Base-by-base conservation (phyloP, 2,797 vertebrate species). In the Sebastolobus alascanus region DNA sequence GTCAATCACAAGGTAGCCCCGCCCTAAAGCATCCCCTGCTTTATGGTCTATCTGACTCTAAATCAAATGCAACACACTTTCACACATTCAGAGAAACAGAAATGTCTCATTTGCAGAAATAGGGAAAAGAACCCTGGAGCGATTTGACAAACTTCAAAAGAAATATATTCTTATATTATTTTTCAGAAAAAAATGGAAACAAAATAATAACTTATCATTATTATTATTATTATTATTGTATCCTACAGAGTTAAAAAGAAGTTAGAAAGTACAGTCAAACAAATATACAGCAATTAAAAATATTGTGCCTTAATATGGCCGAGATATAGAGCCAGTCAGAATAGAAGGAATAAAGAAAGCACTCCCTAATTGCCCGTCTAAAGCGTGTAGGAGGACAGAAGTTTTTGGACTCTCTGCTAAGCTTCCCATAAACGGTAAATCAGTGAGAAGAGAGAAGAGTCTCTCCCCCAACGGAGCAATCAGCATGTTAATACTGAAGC, bases 141-240 rank as follows among this genome's bases (percentile, higher is more conserved):
- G 88, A 84, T 87, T 89, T 91, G 87, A 91, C 82, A 90, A 90
- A 93, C 91, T 93, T 94, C 90, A 94, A 94, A 94, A 86, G 89
- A 79, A 88, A 84, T 65, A 86, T 73, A 85, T 83, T 89, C 68
- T 89, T 91, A 3, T 54, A 18, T 92, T 89, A 73, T 75, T 85
- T 84, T 75, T 46, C 22, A 64, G 43, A 66, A 58, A 82, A 52
- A 70, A 78, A n/a, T 18, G 2, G 29, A 52, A 50, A 52, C 52
- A n/a, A 46, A 18, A 50, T 33, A 67, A 31, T 67, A 68, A 12
- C 25, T 58, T 58, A 29, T 59, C 8, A 22, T 63, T 12, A 13
- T 37, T n/a, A 27, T 27, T 13, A 27, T 43, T 3, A 65, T 33
- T 43, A 31, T 55, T 35, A 58, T 77, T 69, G 63, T 18, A 1